phyloP scores from a whole-genome alignment of 2,797 vertebrate species.

The Paguma larvata region DNA sequence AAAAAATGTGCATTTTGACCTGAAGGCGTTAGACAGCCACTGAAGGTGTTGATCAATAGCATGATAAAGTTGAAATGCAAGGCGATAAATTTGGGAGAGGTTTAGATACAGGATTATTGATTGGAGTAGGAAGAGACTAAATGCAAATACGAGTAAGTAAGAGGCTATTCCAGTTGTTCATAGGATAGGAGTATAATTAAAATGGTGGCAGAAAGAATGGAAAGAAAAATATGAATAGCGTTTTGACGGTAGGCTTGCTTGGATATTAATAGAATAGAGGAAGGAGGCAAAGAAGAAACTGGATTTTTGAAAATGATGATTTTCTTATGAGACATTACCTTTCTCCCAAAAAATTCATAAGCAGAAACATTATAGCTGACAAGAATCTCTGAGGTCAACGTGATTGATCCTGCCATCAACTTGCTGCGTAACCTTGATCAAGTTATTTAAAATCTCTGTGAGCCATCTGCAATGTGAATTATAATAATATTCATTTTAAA shows the following conservation, averaged over 20 bases:
- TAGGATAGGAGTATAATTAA: neutral
- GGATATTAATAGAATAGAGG: neutral
- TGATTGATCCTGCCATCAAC: neutral
- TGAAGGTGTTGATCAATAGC: neutral
- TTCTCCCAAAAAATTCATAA: accelerated
- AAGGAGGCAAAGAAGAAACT: neutral
- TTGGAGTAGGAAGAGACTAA: neutral
- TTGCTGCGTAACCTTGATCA: neutral
- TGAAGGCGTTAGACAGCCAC: neutral
- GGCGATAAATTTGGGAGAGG: neutral
- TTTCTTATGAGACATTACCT: neutral
- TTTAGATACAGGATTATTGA: neutral
- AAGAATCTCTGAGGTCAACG: neutral
- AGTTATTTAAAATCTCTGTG: neutral
- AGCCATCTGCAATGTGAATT: neutral
- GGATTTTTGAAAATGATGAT: constrained; percentile 36
- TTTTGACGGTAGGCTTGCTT: neutral
- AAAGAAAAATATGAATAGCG: neutral
- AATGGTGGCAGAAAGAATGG: neutral
- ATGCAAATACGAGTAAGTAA: neutral
- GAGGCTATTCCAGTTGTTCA: neutral
- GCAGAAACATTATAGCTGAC: neutral
- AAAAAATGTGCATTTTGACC: neutral
- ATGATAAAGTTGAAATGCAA: neutral
- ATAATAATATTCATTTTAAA: neutral